Evolutionary conservation across 1,140 invertebrate species (phyloP).

Genomic region (Periplaneta americana): DNA sequence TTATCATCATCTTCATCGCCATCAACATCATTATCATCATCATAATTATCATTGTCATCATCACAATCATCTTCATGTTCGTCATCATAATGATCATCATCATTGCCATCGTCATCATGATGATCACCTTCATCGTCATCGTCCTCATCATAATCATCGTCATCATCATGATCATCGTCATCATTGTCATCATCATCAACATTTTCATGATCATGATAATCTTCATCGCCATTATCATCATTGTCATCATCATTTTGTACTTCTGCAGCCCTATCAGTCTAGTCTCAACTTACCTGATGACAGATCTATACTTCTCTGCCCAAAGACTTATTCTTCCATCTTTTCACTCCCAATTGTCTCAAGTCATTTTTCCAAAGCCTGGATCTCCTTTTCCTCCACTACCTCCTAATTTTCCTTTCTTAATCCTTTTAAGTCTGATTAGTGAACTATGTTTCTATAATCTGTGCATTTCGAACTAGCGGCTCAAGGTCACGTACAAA

Average conservation of each 20-base stretch:
- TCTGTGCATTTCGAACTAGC: no score
- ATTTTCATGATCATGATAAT: no score
- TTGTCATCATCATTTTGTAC: neutral
- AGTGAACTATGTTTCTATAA: no score
- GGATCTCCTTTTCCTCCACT: no score
- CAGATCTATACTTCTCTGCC: neutral
- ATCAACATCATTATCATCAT: slow-evolving; percentile 17
- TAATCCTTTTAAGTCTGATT: no score
- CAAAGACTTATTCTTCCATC: no score
- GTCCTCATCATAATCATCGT: slow-evolving; percentile 12
- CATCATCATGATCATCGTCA: slow-evolving; percentile 14
- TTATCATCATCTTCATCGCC: slow-evolving; percentile 19
- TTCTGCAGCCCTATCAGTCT: neutral
- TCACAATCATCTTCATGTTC: slow-evolving; percentile 14
- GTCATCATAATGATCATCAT: neutral
- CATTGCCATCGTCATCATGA: slow-evolving; percentile 9
- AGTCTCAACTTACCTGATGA: neutral
- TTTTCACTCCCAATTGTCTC: no score
- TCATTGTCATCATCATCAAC: neutral
- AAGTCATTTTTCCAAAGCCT: no score
- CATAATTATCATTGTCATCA: slow-evolving; percentile 18
- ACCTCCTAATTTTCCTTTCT: no score
- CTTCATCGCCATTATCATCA: neutral
- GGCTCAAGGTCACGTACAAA: no score
- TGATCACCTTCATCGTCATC: slow-evolving; percentile 12